Base-by-base conservation (phyloP, 2,113 vertebrate genomes). In the Indicator maculatus region DNA sequence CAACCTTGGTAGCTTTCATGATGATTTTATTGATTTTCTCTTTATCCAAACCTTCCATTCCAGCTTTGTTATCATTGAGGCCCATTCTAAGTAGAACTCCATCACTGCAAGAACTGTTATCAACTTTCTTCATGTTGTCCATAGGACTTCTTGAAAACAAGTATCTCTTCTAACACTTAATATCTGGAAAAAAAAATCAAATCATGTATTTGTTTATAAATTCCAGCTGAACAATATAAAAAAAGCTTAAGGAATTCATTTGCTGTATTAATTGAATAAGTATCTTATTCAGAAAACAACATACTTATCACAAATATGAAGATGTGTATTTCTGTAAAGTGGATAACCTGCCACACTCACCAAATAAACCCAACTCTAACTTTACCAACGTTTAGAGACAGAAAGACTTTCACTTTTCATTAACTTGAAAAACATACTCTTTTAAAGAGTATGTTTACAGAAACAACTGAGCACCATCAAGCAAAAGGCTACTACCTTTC, bases 1-100 rank as follows among this genome's bases (percentile, higher is more conserved):
- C 84, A 96, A 99, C 99, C 98, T 99, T 99, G n/a, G 99, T 99
- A 36, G 98, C 95, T 90, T 99, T 98, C 98, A 99, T 98, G 96
- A 99, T 99, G 97, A 99, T 99, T 97, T 98, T 99, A 97, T 99
- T 99, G 95, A 99, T 99, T 96, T 99, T 99, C 65, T 99, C 98
- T 97, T 99, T 99, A 97, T 99, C 98, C 90, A 99, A 97, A 74
- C 99, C 99, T 93, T 99, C 98, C 99, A 99, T 99, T 77, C 99
- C 99, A 94, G 99, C 99, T 95, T 99, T 99, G 97, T 99, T 99
- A 96, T 99, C 99, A 96, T 99, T 99, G 86, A 99, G 98, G 39
- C 98, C 99, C 98, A 99, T 97, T 86, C 99, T 98, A 95, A 99
- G 98, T 21, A 99, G 97, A 93, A 98, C 73, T 12, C 96, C 98